Evolutionary conservation across 2,113 vertebrate species (phyloP), one percentile per base, ranked within the genome.

Genomic region (Lagopus muta): DNA sequence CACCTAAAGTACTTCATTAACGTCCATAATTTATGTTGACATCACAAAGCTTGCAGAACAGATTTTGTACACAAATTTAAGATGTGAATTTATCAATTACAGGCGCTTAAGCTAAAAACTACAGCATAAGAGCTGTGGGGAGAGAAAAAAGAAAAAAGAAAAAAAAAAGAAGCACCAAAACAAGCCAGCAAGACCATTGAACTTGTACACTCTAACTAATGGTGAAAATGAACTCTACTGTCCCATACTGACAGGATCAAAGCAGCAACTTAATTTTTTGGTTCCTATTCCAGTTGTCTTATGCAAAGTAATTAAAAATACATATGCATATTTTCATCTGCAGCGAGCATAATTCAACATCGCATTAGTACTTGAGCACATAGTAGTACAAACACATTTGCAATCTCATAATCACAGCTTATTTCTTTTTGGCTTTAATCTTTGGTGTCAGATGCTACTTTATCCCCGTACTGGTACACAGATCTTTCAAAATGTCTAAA

Each of bases 231-330:
- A 80, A 74, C 13, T 18, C 13, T 43, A 19, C 66, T 83, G 38
- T 71, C 52, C 61, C 36, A 12, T 78, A 36, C 1, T 40, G 43
- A 88, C 36, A 10, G 5, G 80, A 70, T 34, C 20, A 81, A 4
- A 54, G 65, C 47, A 75, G 50, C 27, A 90, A 43, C 22, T 73
- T 52, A 34, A 16, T 86, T 86, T 89, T 89, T 48, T 88, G 42
- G 69, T 95, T 83, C 62, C 38, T 57, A 86, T 74, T 78, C 22
- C 45, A 71, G 73, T 43, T 81, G 69, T 52, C 69, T 95, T 91
- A 93, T 11, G 84, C 84, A 95, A 93, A 89, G 66, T 65, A 81
- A 95, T 95, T 74, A 96, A 96, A 96, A 92, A 96, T 89, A 87
- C 58, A 92, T 71, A 86, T 90, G 82, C 62, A 78, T 83, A 92